Base-by-base conservation (phyloP, 2,888 invertebrate species). In the Acrobasis suavella region DNA sequence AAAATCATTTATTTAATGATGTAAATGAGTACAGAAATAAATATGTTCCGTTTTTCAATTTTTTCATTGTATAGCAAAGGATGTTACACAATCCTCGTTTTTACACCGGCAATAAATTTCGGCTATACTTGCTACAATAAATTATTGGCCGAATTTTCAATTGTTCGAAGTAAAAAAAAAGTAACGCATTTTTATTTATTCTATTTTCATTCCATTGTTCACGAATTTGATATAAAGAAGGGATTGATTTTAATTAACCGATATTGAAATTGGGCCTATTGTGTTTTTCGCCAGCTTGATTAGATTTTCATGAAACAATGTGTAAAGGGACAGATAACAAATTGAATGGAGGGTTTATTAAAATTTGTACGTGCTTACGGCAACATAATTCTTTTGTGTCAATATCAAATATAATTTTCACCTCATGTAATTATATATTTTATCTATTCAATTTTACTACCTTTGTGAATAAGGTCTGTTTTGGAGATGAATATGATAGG, bases 191-290 rank as follows among this genome's bases (percentile, higher is more conserved):
- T 64, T 67, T 65, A 38, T 60, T 32, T 50, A 64, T 64, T 67
- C 62, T 62, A 50, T 66, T 65, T 64, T 64, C 65, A 61, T 68
- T 67, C 69, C 67, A 68, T 67, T 76, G 73, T 75, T 65, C 72
- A 73, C 72, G 65, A 70, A 73, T 69, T 69, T 71, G 71, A 70
- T 78, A 77, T 75, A 78, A 81, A 77, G 79, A 78, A 83, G 82
- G 83, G 82, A 85, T 88, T 85, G 86, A 86, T 87, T 87, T 89
- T 85, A 88, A 88, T 89, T 88, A 87, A 87, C 80, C 86, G 85
- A 87, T 88, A 87, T 87, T 80, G 81, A 77, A 82, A 78, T 73
- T 77, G 72, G 73, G 72, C 67, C 82, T 73, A 83, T 88, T 88
- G 86, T 88, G 80, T 84, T 86, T 84, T 86, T 86, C 78, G 71